Evolutionary conservation across 1,140 invertebrate genomes (phyloP), one percentile per base, ranked within the genome.

Genomic region (Tenebrio molitor): DNA sequence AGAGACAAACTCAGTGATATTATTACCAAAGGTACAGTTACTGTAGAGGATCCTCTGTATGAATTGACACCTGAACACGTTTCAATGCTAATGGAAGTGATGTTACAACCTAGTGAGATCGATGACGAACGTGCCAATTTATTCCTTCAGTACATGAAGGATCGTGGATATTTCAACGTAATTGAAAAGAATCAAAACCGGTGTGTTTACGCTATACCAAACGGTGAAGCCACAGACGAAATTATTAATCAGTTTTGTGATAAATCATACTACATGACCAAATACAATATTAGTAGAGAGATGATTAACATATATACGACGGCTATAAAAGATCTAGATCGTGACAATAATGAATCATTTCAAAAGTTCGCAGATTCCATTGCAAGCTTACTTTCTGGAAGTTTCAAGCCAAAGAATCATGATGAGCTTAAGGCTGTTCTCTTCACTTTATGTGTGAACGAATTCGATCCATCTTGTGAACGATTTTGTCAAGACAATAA

Each of bases 331-430:
- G 15, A 44, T 44, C 14, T 44, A 44, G 42, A 44, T 44, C n/a
- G 42, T 44, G n/a, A 16, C 42, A 44, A 44, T 44, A 44, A 44
- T 44, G 15, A 44, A 44, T 44, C 42, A 44, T 44, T 44, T 44
- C 42, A 44, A 16, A 44, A 44, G n/a, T 44, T 44, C 42, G n/a
- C 15, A 44, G 42, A 44, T 44, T 44, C 42, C 42, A 44, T 44
- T 12, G 42, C 42, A 44, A 44, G 42, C 42, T 44, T 44, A 44
- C 7, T 44, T 44, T 44, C 42, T 44, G 42, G 42, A 12, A 7
- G 15, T 14, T 44, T 44, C 42, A 16, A 44, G 42, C 42, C 42
- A 44, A 14, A 44, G n/a, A 44, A 44, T 44, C 14, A 44, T 12
- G 42, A 16, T 44, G 42, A 44, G 14, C n/a, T 44, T 44, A 44